These are phyloP conservation scores for Danio kyathit DNA, from an alignment of 2,797 vertebrate genomes.

Conservation along the genomic window DNA sequence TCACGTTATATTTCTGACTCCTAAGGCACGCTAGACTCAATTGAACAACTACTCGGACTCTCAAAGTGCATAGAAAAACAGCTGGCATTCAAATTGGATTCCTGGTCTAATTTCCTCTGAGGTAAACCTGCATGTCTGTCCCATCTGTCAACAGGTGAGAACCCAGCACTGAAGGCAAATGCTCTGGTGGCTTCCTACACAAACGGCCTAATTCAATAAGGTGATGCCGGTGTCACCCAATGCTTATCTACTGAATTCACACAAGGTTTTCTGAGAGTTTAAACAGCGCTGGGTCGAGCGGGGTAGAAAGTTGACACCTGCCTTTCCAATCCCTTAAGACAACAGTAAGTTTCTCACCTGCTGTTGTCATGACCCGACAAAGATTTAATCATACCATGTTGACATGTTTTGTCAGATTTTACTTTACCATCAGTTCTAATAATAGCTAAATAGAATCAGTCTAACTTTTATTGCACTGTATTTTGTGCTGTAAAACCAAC, in stretches of 20 bases:
- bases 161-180: conserved; percentile 53
- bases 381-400: background rate
- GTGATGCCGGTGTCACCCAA: conserved; percentile 56
- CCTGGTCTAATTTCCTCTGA: conserved; percentile 63
- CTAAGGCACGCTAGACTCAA: conserved; percentile 31
- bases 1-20: too few species aligned
- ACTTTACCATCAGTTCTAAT: background rate
- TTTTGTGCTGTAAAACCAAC: conserved; percentile 36
- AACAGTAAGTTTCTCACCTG: conserved; percentile 54
- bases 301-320: conserved; percentile 64
- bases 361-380: conserved; percentile 9
- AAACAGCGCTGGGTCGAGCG: conserved; percentile 48
- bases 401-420: background rate
- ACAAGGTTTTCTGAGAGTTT: conserved; percentile 55
- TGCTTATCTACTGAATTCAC: conserved; percentile 60
- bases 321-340: conserved; percentile 58
- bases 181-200: conserved; percentile 61
- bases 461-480: conserved; percentile 10
- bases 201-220: conserved; percentile 67
- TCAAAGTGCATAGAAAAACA: conserved; percentile 52
- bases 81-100: conserved; percentile 59
- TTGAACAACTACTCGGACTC: conserved; percentile 16
- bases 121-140: conserved; percentile 54
- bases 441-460: conserved; percentile 18
- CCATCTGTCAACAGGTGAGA: conserved; percentile 68